Base-by-base conservation (phyloP, 2,113 vertebrate species). In the Antigone vipio region DNA sequence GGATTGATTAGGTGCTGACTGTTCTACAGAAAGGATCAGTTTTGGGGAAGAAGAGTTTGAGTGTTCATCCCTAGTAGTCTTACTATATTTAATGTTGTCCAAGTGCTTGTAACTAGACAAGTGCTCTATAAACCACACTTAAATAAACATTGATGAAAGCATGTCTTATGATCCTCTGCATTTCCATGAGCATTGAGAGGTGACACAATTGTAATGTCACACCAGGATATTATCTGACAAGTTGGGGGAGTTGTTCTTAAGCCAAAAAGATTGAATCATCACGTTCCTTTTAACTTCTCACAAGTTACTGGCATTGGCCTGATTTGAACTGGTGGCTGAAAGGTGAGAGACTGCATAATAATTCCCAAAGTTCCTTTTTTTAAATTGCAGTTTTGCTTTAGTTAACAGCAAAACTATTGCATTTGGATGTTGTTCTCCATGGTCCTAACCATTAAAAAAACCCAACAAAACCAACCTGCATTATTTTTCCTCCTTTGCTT, bases 161-260 rank as follows among this genome's bases (percentile, higher is more conserved):
- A n/a, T 73, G 45, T 88, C 80, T 95, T 93, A 68, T 20, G 76
- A 92, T 95, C 81, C 67, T 58, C 78, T 96, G 82, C 67, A 66
- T 94, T 89, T 94, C 78, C 50, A 82, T 93, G 92, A 94, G 89
- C 85, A 8, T 62, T 94, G 85, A 89, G 84, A 87, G 74, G 71
- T 94, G 89, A 92, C 77, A 93, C 85, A 89, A 89, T 93, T 95
- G 74, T 97, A 94, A 96, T 93, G 29, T 73, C 83, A 89, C 74
- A 83, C 87, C 62, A 82, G 89, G 67, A 56, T 92, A 91, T 91
- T 95, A 76, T 93, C 89, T 89, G 89, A 74, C 56, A 71, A 85
- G 87, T 3, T 91, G 80, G 44, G 56, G 60, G 64, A 81, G 64
- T 81, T 95, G 83, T 84, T 77, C 84, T 52, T 93, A 35, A 91